Evolutionary conservation across 2,797 vertebrate genomes (phyloP).

Genomic region (Leucoraja ocellata): DNA sequence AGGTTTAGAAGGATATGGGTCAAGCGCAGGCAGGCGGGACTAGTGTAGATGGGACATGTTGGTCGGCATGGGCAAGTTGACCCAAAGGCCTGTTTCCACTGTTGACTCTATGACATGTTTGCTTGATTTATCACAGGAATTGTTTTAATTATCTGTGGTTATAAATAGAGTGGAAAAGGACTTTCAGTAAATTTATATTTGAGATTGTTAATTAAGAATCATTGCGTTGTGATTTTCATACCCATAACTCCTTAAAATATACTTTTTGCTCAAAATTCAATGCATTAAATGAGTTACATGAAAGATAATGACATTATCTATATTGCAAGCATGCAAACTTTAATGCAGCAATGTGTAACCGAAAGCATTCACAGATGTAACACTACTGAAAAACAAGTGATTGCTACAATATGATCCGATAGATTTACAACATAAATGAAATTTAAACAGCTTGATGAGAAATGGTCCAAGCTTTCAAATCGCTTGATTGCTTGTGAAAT

Average conservation of each 20-base stretch:
- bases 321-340: not conserved
- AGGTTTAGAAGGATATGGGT: no score
- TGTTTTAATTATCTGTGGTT: not conserved
- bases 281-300: not conserved
- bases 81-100: no score
- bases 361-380: not conserved
- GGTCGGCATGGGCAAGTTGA: no score
- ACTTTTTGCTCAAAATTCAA: not conserved
- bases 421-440: not conserved
- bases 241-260: not conserved
- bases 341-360: not conserved
- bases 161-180: not conserved
- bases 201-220: not conserved
- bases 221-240: not conserved
- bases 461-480: not conserved
- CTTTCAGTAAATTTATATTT: not conserved
- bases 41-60: no score
- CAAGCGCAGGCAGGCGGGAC: no score
- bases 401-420: not conserved
- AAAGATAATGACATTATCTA: not conserved
- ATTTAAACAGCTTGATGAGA: not conserved
- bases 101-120: not conserved
- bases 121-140: not conserved
- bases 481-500: not conserved
- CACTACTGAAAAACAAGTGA: not conserved